A percentile compares a stretch with the other conserved stretches of the same genome.
These are phyloP conservation scores for Meteorus cinctellus DNA, from an alignment of 2,888 invertebrate species.

Conservation along the genomic window DNA sequence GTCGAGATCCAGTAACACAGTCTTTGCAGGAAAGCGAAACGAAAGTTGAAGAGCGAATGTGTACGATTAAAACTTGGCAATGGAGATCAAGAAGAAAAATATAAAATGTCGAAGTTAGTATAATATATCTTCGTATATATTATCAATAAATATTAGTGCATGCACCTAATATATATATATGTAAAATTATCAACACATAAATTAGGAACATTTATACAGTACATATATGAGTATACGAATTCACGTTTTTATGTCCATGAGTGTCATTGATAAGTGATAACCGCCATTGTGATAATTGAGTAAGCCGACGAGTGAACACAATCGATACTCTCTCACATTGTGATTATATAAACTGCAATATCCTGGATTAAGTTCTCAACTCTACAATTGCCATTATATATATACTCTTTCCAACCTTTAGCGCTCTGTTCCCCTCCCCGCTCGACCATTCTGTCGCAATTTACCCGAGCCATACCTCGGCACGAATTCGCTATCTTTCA, in stretches of 20 bases:
- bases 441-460: not conserved
- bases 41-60: not conserved
- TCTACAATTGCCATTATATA: constrained; percentile 3
- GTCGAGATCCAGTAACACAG: not conserved
- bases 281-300: constrained; percentile 30
- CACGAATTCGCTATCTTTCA: constrained; percentile 42
- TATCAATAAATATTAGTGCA: not conserved
- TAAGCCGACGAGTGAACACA: constrained; percentile 32
- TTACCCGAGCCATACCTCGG: constrained; percentile 12
- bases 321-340: constrained; percentile 31
- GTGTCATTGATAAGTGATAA: constrained; percentile 42
- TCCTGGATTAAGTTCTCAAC: constrained; percentile 39
- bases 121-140: not conserved
- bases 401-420: not conserved
- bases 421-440: not conserved
- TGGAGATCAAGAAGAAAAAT: not conserved
- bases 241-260: not conserved
- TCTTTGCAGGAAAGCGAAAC: not conserved
- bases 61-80: not conserved
- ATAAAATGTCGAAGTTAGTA: constrained; percentile 10
- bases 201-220: not conserved
- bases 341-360: constrained; percentile 34
- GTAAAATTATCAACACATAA: not conserved
- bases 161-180: not conserved
- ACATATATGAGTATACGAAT: not conserved